Conservation (phyloP, 1,140 invertebrate genomes). For the Anoplophora glabripennis region DNA sequence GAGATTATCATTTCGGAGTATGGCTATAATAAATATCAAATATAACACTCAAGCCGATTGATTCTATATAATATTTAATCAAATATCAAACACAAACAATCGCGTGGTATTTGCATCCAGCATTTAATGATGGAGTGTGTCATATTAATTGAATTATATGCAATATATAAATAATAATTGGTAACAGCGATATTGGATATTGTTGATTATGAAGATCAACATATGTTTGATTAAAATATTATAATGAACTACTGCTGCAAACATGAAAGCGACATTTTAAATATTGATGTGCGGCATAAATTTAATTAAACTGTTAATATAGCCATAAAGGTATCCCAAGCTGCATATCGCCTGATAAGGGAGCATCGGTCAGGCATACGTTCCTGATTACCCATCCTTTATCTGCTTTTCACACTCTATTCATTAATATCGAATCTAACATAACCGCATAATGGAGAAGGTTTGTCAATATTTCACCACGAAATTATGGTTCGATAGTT, state of each 20-base stretch:
- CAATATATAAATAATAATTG: not conserved
- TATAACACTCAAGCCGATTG: too few species aligned
- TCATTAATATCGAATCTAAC: too few species aligned
- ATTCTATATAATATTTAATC: too few species aligned
- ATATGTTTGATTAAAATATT: too few species aligned
- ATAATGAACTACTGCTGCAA: too few species aligned
- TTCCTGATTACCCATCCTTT: slow-evolving; percentile 36
- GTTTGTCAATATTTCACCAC: too few species aligned
- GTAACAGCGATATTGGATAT: not conserved
- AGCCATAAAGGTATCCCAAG: slow-evolving; percentile 32
- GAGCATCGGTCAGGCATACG: slow-evolving; percentile 35
- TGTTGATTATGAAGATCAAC: slow-evolving; percentile 1
- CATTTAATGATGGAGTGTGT: not conserved
- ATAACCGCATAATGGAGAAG: too few species aligned
- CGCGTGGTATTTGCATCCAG: not conserved
- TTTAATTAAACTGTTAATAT: slow-evolving; percentile 39
- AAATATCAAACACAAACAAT: not conserved
- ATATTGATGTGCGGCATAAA: slow-evolving; percentile 25
- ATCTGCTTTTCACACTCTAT: slow-evolving; percentile 35
- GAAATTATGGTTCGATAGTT: too few species aligned
- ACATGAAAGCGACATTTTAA: slow-evolving; percentile 19
- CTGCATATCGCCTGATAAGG: slow-evolving; percentile 37
- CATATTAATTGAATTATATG: not conserved
- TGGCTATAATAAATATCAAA: too few species aligned
- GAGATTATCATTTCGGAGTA: too few species aligned